Evolutionary conservation across 2,113 vertebrate genomes (phyloP).

Genomic region (rat (Rattus norvegicus)): DNA sequence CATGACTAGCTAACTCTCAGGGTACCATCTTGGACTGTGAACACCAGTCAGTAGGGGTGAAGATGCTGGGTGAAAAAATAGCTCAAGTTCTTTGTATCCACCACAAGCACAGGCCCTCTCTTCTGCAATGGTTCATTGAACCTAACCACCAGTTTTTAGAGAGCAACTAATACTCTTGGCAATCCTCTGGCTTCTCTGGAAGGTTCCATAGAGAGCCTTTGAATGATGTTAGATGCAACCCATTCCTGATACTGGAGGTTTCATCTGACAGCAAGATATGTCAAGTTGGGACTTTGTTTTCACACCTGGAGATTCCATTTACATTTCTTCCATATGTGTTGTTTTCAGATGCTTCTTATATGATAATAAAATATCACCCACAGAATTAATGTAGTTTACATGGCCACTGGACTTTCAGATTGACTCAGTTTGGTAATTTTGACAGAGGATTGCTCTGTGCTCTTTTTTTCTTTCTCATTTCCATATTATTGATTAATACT

Average conservation of each 20-base stretch:
- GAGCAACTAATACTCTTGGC: neutral
- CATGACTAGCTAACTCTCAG: neutral
- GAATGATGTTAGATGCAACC: neutral
- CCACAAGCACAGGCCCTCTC: neutral
- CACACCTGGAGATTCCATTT: neutral
- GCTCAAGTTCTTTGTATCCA: neutral
- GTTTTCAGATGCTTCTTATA: neutral
- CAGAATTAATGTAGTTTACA: conserved; percentile 68
- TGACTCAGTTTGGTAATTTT: conserved; percentile 69
- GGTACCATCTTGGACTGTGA: neutral
- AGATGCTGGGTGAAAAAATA: neutral
- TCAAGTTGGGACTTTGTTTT: neutral
- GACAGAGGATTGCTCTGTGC: conserved; percentile 50
- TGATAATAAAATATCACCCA: conserved; percentile 60
- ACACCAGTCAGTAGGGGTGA: neutral
- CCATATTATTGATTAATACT: conserved; percentile 76
- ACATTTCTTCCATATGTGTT: neutral
- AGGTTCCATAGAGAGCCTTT: neutral
- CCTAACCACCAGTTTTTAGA: neutral
- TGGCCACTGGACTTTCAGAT: conserved; percentile 73
- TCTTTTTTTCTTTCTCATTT: conserved; percentile 78
- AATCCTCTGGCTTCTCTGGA: neutral
- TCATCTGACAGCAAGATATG: neutral
- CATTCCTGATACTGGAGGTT: neutral
- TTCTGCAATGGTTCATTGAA: neutral